Base-by-base conservation (phyloP, 2,797 vertebrate genomes). In the Poecilia picta region DNA sequence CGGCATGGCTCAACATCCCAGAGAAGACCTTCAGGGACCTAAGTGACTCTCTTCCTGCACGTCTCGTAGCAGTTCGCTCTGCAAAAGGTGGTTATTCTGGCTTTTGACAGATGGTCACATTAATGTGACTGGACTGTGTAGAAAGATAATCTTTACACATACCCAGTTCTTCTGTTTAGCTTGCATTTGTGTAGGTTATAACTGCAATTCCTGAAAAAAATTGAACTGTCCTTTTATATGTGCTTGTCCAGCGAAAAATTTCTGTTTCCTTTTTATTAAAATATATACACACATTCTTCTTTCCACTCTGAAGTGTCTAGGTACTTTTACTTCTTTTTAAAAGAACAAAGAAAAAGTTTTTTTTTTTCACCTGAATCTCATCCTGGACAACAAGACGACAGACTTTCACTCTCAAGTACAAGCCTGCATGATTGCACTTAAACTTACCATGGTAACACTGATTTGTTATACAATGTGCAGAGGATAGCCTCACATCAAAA, bases 381-480 rank as follows among this genome's bases (percentile, higher is more conserved):
- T 96, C 93, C 96, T 96, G 96, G 97, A 96, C 94, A 91, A 94
- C 41, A 45, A 71, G 94, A 96, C 92, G 91, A 95, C 95, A 95
- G 92, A 96, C 90, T 86, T 95, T 94, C 90, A 94, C 92, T 94
- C 57, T 92, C 93, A 85, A 93, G 94, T 94, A 94, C 95, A 96
- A 95, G 96, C 95, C 93, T 95, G 95, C 96, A 96, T 96, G 97
- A 97, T 96, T 97, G 94, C 97, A 97, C 96, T 97, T 97, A 96
- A 93, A 94, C 91, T 94, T 89, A 89, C 88, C 86, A 93, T 94
- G 91, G 95, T 96, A 97, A 98, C 97, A 98, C 97, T 97, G 97
- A 96, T 96, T 96, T 94, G 96, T 95, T 97, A 85, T 95, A 97
- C 95, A 96, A 96, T 95, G 97, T 95, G 96, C 95, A 95, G 96